These are phyloP conservation scores for Acrocephalus scirpaceus DNA, from an alignment of 2,797 vertebrate species.

Conservation along the genomic window DNA sequence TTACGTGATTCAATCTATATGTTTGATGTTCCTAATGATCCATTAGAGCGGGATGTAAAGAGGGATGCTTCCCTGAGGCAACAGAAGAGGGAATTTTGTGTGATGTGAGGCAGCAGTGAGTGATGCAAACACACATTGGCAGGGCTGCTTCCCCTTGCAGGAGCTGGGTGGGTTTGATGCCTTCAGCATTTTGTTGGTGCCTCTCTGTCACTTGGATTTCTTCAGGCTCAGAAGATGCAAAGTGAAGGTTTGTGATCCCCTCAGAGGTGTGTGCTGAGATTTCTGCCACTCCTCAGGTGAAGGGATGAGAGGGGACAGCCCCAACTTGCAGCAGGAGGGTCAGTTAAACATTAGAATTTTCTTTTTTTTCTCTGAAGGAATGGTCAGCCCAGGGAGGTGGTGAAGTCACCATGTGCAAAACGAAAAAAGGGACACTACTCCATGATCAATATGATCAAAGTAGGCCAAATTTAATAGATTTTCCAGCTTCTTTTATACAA, in stretches of 20 bases:
- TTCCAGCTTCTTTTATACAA: no score
- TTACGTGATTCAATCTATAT: constrained; percentile 47
- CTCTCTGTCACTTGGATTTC: not conserved
- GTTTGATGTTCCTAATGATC: constrained; percentile 48
- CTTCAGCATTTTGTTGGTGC: not conserved
- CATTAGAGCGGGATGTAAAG: constrained; percentile 41
- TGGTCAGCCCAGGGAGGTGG: not conserved
- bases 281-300: not conserved
- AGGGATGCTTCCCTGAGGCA: not conserved
- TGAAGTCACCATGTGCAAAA: not conserved
- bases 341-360: not conserved
- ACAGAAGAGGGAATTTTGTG: constrained; percentile 12
- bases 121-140: constrained; percentile 4
- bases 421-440: no score
- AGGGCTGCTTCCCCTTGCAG: not conserved
- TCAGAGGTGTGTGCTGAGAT: not conserved
- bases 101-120: not conserved
- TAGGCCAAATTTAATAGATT: no score
- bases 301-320: not conserved
- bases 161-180: not conserved
- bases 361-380: not conserved
- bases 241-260: fast-evolving
- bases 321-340: not conserved
- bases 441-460: no score
- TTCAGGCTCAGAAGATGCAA: not conserved